These are phyloP conservation scores for Salminus brasiliensis DNA, from an alignment of 2,113 vertebrate genomes.

Conservation along the genomic window DNA sequence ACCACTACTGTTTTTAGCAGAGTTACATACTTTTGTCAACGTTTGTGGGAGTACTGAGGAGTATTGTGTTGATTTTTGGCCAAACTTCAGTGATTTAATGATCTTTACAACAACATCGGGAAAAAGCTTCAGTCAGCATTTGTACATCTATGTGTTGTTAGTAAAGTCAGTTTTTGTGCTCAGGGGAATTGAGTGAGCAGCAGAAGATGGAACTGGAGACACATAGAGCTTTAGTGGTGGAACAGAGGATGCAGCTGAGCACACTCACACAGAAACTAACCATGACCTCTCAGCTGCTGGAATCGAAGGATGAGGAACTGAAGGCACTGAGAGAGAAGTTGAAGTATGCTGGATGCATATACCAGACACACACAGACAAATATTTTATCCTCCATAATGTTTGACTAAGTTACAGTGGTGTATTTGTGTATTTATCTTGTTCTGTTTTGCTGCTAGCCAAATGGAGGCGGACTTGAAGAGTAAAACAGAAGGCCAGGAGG, in stretches of 20 bases:
- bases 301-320: slow-evolving; percentile 73
- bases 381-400: neutral
- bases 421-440: neutral
- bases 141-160: too few relatives aligned
- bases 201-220: slow-evolving; percentile 79
- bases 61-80: too few relatives aligned
- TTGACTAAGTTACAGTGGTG: neutral
- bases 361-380: neutral
- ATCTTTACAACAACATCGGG: too few relatives aligned
- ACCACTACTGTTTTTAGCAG: too few relatives aligned
- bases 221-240: slow-evolving; percentile 65
- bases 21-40: too few relatives aligned
- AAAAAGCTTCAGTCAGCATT: too few relatives aligned
- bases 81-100: too few relatives aligned
- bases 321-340: slow-evolving; percentile 64
- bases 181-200: slow-evolving; percentile 79
- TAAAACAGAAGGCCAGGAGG: neutral
- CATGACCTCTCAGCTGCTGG: slow-evolving; percentile 56
- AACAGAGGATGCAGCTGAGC: slow-evolving; percentile 65
- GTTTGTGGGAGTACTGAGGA: too few relatives aligned
- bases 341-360: slow-evolving; percentile 67
- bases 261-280: slow-evolving; percentile 67
- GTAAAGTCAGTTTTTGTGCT: neutral
- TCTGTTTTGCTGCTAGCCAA: slow-evolving; percentile 57
- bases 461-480: slow-evolving; percentile 37